Conservation (phyloP, 2,888 invertebrate genomes). For the Brassicogethes aeneus region DNA sequence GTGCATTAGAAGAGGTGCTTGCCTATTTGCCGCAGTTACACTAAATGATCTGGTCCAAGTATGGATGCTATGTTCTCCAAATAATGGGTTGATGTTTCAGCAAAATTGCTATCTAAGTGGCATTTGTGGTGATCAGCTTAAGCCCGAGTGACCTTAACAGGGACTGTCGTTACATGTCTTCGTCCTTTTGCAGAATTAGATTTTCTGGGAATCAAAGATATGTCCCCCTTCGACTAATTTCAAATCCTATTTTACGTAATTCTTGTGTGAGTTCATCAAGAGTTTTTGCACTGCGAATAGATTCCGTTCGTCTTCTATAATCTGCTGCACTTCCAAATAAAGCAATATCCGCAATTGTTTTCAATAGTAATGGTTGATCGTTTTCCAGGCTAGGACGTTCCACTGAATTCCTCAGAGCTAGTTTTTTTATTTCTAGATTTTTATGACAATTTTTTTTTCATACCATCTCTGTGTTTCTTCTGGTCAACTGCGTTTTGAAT, state of each 20-base stretch:
- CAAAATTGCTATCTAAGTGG: constrained; percentile 8
- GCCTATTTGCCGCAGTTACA: constrained; percentile 10
- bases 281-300: constrained; percentile 17
- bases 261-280: no score
- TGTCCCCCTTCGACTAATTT: constrained; percentile 17
- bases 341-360: constrained; percentile 27
- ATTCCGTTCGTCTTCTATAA: constrained; percentile 21
- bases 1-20: constrained; percentile 12
- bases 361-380: constrained; percentile 26
- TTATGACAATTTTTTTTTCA: constrained; percentile 7
- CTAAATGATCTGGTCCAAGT: constrained; percentile 19
- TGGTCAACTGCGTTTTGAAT: constrained; percentile 10
- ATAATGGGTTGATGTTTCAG: constrained; percentile 15
- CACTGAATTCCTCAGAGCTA: constrained; percentile 4
- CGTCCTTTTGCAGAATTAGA: constrained; percentile 20
- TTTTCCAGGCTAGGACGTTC: constrained; percentile 26
- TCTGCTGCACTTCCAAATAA: constrained; percentile 25
- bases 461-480: constrained; percentile 6
- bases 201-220: constrained; percentile 23
- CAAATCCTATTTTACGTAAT: constrained; percentile 15
- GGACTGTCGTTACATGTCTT: constrained; percentile 23
- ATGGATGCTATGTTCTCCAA: constrained; percentile 19
- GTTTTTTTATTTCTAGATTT: constrained; percentile 4
- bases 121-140: constrained; percentile 13
- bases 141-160: constrained; percentile 8